Base-by-base conservation (phyloP, 2,888 invertebrate genomes). In the Idaea aversata region DNA sequence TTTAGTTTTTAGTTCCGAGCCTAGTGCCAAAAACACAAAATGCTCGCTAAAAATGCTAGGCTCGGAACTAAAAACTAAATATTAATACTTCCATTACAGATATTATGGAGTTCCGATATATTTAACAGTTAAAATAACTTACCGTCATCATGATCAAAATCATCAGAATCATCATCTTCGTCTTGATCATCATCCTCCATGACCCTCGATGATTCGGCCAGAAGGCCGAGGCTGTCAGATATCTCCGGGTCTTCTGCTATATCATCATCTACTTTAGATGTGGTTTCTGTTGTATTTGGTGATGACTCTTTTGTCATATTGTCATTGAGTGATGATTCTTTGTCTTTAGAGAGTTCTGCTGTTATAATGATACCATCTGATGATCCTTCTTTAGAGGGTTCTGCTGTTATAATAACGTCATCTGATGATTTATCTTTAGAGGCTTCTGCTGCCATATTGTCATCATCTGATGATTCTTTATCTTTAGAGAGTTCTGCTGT, bases 181-280 rank as follows among this genome's bases (percentile, higher is more conserved):
- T 77, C 82, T 3, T 89, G 88, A 36, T 90, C 88, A 65, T 90
- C 90, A 69, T 91, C 89, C 7, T 86, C 85, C 70, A 87, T 78
- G 1, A 87, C 76, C 34, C 87, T 80, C 0, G 83, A 84, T 0
- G 88, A 87, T 74, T 91, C 93, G 0, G 93, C 88, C n/a, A 93
- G 69, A 15, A 93, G 74, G 0, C 90, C 93, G 0, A 93, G 78
- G 62, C 85, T 88, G 65, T 93, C 93, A 0, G 84, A 75, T 2
- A 83, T 74, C 63, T 87, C 86, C 7, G 83, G 80, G 3, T 75
- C 70, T 38, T 84, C 83, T 69, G 77, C 77, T 0, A 73, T 69
- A 5, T 73, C 15, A n/a, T 13, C 0, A 65, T 34, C 10, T 34
- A 4, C 7, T 15, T 15, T 34, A 59, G 59, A 59, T 59, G 34